phyloP scores from a whole-genome alignment of 2,888 invertebrate species.

The Geotrupes spiniger region DNA sequence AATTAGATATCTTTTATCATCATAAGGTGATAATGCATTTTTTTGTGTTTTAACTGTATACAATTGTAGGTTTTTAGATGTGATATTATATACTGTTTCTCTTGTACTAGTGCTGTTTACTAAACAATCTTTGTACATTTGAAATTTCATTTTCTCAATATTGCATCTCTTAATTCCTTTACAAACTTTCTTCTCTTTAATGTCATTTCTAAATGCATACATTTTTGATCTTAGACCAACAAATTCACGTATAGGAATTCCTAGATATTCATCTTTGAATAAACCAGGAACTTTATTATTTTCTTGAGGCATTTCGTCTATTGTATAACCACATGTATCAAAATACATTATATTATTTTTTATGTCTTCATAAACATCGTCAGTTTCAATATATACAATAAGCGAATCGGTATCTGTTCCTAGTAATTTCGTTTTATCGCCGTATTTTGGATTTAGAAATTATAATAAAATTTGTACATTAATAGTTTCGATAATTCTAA shows the following conservation, averaged over 20 bases:
- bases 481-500: conserved; percentile 45
- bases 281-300: conserved; percentile 31
- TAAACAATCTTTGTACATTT: too few relatives aligned
- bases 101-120: not conserved
- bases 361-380: conserved; percentile 40
- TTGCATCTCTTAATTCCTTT: conserved; percentile 33
- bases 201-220: conserved; percentile 23
- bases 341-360: conserved; percentile 33
- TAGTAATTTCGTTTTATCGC: conserved; percentile 28
- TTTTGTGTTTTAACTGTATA: conserved; percentile 19
- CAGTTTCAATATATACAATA: not conserved
- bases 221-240: conserved; percentile 34
- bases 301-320: conserved; percentile 26
- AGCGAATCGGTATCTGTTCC: conserved; percentile 36
- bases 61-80: conserved; percentile 12
- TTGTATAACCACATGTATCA: conserved; percentile 37
- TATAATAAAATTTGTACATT: conserved; percentile 46
- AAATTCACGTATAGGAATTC: conserved; percentile 34
- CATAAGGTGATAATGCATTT: conserved; percentile 14
- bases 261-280: conserved; percentile 38
- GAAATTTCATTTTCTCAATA: too few relatives aligned
- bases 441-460: conserved; percentile 36
- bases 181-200: not conserved
- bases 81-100: not conserved
- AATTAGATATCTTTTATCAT: conserved; percentile 26